These are phyloP conservation scores for Chaenogobius annularis DNA, from an alignment of 2,113 vertebrate genomes.

Conservation along the genomic window DNA sequence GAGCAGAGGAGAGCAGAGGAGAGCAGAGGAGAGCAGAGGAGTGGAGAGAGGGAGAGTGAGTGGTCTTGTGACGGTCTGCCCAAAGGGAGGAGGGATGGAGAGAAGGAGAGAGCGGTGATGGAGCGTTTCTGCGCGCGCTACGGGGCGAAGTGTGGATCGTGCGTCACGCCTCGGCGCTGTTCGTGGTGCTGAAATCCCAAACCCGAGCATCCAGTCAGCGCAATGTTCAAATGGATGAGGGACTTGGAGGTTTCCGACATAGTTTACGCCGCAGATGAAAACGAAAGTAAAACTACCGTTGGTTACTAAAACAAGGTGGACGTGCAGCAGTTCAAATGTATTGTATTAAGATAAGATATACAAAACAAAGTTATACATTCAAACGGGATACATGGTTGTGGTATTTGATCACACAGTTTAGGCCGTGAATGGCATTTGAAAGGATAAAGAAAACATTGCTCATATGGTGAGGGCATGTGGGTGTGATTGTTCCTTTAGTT, in stretches of 20 bases:
- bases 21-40: constrained; percentile 10
- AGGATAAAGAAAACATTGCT: too few species aligned
- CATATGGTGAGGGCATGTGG: too few species aligned
- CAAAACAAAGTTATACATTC: too few species aligned
- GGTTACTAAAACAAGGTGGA: too few species aligned
- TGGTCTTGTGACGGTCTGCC: constrained; percentile 47
- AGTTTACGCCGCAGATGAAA: background rate
- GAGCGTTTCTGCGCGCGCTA: background rate
- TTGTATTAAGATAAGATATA: too few species aligned
- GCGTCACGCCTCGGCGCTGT: constrained; percentile 28
- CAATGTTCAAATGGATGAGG: background rate
- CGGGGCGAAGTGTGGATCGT: background rate
- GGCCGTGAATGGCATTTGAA: too few species aligned
- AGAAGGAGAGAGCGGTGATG: background rate
- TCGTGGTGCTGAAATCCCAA: constrained; percentile 45
- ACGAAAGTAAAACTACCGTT: background rate
- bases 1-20: constrained; percentile 1
- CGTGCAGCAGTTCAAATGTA: too few species aligned
- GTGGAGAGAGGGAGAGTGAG: constrained; percentile 20
- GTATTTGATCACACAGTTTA: too few species aligned
- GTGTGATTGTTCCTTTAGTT: too few species aligned
- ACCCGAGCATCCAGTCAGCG: background rate
- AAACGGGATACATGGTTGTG: too few species aligned
- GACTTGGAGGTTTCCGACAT: background rate
- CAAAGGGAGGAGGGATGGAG: background rate